These are phyloP conservation scores for Oscheius onirici DNA, from an alignment of 2,888 invertebrate genomes.

Conservation along the genomic window DNA sequence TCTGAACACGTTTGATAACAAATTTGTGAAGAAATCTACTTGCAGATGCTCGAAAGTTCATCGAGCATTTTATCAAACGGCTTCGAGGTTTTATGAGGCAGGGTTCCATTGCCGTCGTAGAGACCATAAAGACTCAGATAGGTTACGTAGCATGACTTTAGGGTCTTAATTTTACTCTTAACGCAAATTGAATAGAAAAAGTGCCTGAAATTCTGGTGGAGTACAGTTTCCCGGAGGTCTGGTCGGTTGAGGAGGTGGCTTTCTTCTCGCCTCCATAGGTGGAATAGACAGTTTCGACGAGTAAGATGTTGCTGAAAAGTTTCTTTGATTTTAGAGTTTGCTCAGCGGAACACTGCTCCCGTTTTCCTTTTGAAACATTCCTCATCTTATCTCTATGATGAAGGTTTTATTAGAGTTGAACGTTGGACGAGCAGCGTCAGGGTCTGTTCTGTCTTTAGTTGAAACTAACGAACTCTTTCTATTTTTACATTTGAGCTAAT, in stretches of 20 bases:
- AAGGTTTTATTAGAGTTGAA: conserved; percentile 12
- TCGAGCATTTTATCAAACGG: conserved; percentile 16
- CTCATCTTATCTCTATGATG: not conserved
- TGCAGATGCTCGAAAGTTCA: conserved; percentile 4
- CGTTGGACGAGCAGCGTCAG: conserved; percentile 20
- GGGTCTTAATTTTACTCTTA: not conserved
- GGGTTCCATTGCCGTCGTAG: conserved; percentile 5
- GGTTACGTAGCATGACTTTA: not conserved
- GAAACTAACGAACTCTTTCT: not conserved
- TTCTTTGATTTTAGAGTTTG: not conserved
- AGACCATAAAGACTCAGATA: conserved; percentile 13
- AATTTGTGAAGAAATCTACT: not conserved
- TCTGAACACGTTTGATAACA: conserved; percentile 10
- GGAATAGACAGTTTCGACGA: not conserved
- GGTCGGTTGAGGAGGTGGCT: conserved; percentile 14
- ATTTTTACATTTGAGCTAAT: too few species aligned
- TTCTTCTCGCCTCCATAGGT: conserved; percentile 7
- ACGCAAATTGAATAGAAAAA: not conserved
- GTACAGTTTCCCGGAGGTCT: conserved; percentile 13
- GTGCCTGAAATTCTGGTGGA: not conserved
- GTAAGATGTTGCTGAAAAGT: not conserved
- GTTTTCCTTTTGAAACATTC: not conserved
- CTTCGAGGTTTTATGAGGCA: conserved; percentile 13
- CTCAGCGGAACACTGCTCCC: not conserved
- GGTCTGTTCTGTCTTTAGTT: too few species aligned